Base-by-base conservation (phyloP, 1,140 invertebrate genomes). In the Orussus abietinus region DNA sequence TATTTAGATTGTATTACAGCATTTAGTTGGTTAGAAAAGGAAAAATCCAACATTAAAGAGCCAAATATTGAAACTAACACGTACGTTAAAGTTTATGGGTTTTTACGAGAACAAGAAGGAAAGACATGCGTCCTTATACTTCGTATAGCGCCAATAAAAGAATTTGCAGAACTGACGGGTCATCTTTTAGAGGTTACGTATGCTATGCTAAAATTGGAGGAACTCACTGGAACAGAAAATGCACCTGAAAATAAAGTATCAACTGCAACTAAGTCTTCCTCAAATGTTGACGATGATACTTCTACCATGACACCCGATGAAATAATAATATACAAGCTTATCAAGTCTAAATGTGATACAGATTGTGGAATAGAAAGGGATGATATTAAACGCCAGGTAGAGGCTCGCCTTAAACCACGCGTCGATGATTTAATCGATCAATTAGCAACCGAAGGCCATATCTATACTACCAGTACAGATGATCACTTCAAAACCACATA, bases 391-490 rank as follows among this genome's bases (percentile, higher is more conserved):
- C 2, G 17, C 9, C 12, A 48, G 26, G 42, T 66, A 5, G 60
- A 68, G 1, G 3, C 14, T n/a, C 5, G 49, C 7, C 21, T 69
- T 4, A 11, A 39, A 6, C 0, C 25, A 6, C 46, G 55, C 32
- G 34, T 72, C 10, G 62, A 72, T 38, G 52, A 60, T 9, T 69
- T 74, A 19, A 25, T 74, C 4, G 65, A 74, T 3, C 72, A 72
- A 22, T 46, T 74, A 1, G 56, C 59, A 1, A 59, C 55, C 4
- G 71, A 74, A 43, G 71, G 71, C n/a, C 71, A 74, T 10, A 65
- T 74, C 40, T 74, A 74, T 37, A 71, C 71, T 1, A 70, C 71
- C 0, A 55, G 58, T 17, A 69, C 68, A n/a, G 71, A 74, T 20
- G 61, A 74, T 50, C 58, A 62, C 32, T 72, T 70, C 43, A 72